These are phyloP conservation scores for Liparis tanakae DNA, from an alignment of 2,797 vertebrate species.

Conservation along the genomic window DNA sequence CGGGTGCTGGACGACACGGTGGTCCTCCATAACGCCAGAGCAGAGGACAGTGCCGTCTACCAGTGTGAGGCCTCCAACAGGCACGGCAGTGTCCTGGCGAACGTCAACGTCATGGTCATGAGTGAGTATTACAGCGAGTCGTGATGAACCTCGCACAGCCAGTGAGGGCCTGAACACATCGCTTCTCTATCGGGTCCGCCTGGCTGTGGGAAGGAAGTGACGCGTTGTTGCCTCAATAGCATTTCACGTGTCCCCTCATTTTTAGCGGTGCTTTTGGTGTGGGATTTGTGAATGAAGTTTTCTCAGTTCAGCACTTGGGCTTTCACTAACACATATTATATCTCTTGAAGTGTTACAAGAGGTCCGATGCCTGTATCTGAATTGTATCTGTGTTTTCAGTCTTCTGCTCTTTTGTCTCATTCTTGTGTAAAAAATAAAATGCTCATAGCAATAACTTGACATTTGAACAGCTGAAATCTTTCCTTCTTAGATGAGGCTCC, in stretches of 20 bases:
- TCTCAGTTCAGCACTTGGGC: not conserved
- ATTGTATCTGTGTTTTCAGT: conserved; percentile 4
- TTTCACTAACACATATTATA: not conserved
- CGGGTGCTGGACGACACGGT: conserved; percentile 77
- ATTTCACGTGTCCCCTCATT: not conserved
- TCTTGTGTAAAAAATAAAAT: not conserved
- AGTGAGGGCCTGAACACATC: not conserved
- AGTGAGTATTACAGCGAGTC: conserved; percentile 82
- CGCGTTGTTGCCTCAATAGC: not conserved
- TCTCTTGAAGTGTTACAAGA: not conserved
- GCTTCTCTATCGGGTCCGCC: not conserved
- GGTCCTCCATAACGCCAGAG: conserved; percentile 76
- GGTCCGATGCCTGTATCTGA: conserved; percentile 12
- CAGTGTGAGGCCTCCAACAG: conserved; percentile 93
- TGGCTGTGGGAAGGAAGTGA: not conserved
- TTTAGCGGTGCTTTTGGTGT: not conserved
- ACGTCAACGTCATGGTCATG: conserved; percentile 88
- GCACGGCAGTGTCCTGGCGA: conserved; percentile 90
- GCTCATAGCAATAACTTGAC: conserved; percentile 20
- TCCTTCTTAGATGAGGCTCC: conserved; percentile 86
- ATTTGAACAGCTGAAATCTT: conserved; percentile 34
- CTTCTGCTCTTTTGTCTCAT: not conserved
- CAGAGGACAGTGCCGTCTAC: conserved; percentile 89
- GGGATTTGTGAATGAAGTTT: not conserved
- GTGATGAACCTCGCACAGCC: not conserved